Evolutionary conservation across 2,888 invertebrate species (phyloP).

Genomic region (Glaucopsyche alexis): DNA sequence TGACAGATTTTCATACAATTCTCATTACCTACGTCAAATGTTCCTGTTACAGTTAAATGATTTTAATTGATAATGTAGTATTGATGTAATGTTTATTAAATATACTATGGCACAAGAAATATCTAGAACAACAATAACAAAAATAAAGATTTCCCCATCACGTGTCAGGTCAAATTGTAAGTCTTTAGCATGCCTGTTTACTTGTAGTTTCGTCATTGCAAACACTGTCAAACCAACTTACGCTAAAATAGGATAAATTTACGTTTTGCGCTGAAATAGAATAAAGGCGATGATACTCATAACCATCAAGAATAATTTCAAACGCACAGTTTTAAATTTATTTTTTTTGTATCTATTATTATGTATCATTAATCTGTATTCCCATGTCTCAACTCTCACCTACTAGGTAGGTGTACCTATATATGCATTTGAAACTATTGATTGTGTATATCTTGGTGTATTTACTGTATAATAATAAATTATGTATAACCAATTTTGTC

Average conservation of each 20-base stretch:
- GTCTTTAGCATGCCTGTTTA: not conserved
- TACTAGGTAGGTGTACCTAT: constrained; percentile 23
- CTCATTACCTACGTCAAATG: no score
- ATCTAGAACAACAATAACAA: not conserved
- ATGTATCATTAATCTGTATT: not conserved
- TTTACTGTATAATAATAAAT: constrained; percentile 6
- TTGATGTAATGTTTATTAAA: not conserved
- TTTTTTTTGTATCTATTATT: not conserved
- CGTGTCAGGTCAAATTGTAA: not conserved
- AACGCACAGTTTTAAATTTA: constrained; percentile 1
- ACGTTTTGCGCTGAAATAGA: no score
- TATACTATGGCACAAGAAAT: not conserved
- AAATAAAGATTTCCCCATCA: not conserved
- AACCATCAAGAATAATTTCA: no score
- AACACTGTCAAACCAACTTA: not conserved
- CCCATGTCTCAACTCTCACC: not conserved
- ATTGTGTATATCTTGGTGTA: constrained; percentile 16
- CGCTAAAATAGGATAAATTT: not conserved
- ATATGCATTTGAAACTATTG: not conserved
- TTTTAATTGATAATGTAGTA: not conserved
- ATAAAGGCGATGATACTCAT: not conserved
- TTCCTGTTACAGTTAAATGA: not conserved
- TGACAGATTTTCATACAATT: no score
- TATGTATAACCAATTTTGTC: not conserved
- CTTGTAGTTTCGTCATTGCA: not conserved